Percentiles rank a stretch among this genome's conserved stretches.
These are phyloP conservation scores for Plutomurus gul DNA, from an alignment of 1,140 invertebrate genomes.

Conservation along the genomic window DNA sequence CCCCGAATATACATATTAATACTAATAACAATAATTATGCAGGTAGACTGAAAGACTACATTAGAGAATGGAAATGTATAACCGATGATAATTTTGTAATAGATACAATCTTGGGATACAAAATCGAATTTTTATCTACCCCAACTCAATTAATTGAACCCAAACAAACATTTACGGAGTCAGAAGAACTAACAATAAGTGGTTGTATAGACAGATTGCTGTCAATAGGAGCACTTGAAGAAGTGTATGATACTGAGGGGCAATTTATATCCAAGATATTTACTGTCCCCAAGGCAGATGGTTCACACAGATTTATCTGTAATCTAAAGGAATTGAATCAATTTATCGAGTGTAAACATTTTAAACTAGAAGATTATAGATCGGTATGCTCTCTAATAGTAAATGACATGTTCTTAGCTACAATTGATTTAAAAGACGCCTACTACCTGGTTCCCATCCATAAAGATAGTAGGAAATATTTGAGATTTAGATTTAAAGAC, in stretches of 20 bases:
- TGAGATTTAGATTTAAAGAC: constrained; percentile 33
- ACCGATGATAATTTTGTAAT: constrained; percentile 2
- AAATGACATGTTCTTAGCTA: background rate
- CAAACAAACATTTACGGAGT: background rate
- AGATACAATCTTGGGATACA: background rate
- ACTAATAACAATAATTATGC: background rate
- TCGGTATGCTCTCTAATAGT: background rate
- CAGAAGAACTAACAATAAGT: background rate
- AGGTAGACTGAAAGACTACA: background rate
- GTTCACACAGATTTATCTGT: background rate
- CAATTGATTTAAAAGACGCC: constrained; percentile 43
- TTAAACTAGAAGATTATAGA: constrained; percentile 20
- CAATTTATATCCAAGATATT: constrained; percentile 20
- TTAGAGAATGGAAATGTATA: background rate
- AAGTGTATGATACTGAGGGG: background rate
- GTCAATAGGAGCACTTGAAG: background rate
- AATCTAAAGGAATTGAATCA: background rate
- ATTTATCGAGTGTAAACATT: background rate
- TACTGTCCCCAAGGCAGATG: background rate
- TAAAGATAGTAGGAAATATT: constrained; percentile 32
- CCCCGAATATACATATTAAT: too few relatives aligned
- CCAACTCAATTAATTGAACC: background rate
- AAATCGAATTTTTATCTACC: background rate
- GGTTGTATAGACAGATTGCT: background rate
- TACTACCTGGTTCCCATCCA: constrained; percentile 40